Percentiles rank a stretch among this genome's conserved stretches.
phyloP scores from a whole-genome alignment of 2,113 vertebrate genomes.

The Chloropsis cyanopogon region DNA sequence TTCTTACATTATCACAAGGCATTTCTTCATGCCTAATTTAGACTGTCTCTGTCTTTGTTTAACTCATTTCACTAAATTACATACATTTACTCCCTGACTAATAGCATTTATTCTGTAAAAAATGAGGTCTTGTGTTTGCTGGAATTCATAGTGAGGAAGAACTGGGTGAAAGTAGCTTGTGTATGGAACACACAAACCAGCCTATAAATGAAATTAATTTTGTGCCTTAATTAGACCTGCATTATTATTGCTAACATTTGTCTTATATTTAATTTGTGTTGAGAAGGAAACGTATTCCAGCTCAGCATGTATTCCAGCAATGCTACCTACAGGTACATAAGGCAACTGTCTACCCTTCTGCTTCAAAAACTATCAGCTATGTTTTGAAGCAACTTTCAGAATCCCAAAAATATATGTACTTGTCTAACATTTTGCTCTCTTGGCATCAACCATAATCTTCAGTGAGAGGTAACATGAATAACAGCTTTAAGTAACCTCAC shows the following conservation, averaged over 20 bases:
- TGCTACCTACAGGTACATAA: neutral
- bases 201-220: neutral
- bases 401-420: neutral
- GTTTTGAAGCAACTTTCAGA: conserved; percentile 19
- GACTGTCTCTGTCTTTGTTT: neutral
- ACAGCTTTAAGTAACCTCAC: neutral
- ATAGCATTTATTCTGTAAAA: neutral
- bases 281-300: neutral
- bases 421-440: conserved; percentile 3
- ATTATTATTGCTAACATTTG: neutral
- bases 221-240: neutral
- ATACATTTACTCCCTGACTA: neutral
- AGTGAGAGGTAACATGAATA: neutral
- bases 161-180: neutral
- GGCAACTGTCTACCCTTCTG: neutral
- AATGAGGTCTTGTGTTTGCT: neutral
- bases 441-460: neutral
- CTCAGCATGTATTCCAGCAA: neutral
- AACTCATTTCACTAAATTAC: neutral
- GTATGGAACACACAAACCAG: neutral
- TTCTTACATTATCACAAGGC: neutral
- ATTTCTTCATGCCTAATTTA: neutral
- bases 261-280: neutral
- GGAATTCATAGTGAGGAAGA: neutral
- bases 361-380: neutral